Base-by-base conservation (phyloP, 2,113 vertebrate genomes). In the Physeter macrocephalus region DNA sequence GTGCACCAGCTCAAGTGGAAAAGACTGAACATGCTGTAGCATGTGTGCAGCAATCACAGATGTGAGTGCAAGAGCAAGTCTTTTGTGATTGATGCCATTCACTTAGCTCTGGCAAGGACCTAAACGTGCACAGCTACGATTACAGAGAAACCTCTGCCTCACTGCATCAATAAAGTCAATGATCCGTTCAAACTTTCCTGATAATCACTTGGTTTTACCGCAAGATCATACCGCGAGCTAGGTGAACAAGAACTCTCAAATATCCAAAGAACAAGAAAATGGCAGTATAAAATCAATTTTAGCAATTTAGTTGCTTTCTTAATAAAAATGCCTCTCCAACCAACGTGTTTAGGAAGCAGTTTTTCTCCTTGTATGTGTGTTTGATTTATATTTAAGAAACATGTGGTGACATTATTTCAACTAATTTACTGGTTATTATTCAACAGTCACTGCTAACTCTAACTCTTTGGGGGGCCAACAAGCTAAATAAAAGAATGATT, bases 341-440 rank as follows among this genome's bases (percentile, higher is more conserved):
- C 39, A 96, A 90, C 93, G 36, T 23, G 92, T 96, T 95, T 59
- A 92, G 81, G 66, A 95, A 90, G 62, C 27, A 64, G 77, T 61
- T 95, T 77, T 91, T 84, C 69, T 64, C 74, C 77, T 41, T 88
- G 34, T 95, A 94, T 52, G 41, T 59, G 41, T 88, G 88, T 89
- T 18, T 93, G 46, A 90, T 94, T 87, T 94, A 80, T 86, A 83
- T 62, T 36, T 96, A 90, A 75, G 87, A 90, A 95, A 95, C 59
- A 72, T 81, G 86, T 82, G 88, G 49, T 95, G 90, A 97, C 75
- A 95, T 95, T 95, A 94, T 95, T 90, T 96, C 92, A 95, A 95
- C 82, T 64, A 97, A 93, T 78, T 95, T 84, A 74, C 84, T 93
- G 82, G 36, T 74, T 88, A 94, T 86, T 89, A 93, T 93, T 82